Base-by-base conservation (phyloP, 2,888 invertebrate genomes). In the Dione juno region DNA sequence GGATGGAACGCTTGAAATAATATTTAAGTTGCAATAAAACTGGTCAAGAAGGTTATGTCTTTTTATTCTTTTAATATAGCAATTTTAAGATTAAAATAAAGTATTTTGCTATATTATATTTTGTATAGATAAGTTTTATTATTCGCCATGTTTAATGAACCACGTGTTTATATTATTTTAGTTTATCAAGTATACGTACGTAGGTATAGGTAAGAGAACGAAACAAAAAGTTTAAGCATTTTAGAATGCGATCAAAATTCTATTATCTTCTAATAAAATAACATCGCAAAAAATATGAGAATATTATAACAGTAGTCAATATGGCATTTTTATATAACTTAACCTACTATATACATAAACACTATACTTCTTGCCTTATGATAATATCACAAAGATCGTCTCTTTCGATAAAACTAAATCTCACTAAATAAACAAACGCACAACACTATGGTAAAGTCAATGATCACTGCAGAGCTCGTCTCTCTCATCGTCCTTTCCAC, bases 361-460 rank as follows among this genome's bases (percentile, higher is more conserved):
- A 80, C 80, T 79, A 80, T 83, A 87, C 87, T 87, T 81, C 79
- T 79, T 80, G 84, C 80, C 92, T 90, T 91, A 92, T 82, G 84
- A 83, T 92, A 92, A 92, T 92, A 92, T 93, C 92, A 93, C 92
- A 92, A 87, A 79, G 75, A 90, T 92, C 92, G 92, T 92, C 92
- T 85, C 84, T 92, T 77, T 85, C 92, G 92, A 92, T 85, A 79
- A 77, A 73, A 71, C 74, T 75, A 77, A 82, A 83, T 76, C 80
- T 80, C 81, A 81, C 76, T 78, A 79, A 79, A 81, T 74, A 80
- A 80, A 79, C 75, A 78, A 80, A 83, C 82, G 76, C 77, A 80
- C 83, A 82, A 84, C 83, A 86, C 83, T 85, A 82, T 81, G 48
- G 73, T 67, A 70, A 79, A 85, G 86, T 91, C 86, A 92, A 81